Evolutionary conservation across 2,888 invertebrate species (phyloP).

Genomic region (Polia nebulosa): DNA sequence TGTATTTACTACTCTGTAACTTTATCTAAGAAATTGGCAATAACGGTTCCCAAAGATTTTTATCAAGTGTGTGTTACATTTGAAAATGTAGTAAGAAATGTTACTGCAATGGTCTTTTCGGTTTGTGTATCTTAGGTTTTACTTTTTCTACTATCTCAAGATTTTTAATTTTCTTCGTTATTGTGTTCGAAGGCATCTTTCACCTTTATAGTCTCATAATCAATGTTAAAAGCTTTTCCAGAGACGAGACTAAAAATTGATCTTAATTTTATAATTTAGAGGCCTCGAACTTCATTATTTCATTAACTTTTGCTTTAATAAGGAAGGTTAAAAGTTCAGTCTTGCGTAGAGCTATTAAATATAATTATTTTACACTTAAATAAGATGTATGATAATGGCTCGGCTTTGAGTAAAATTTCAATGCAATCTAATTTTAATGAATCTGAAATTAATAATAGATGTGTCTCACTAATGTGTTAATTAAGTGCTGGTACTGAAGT

Average conservation of each 20-base stretch:
- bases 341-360: slow-evolving; percentile 20
- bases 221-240: slow-evolving; percentile 36
- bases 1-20: not conserved
- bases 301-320: slow-evolving; percentile 43
- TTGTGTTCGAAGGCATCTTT: not conserved
- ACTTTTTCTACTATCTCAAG: not conserved
- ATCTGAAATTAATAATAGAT: slow-evolving; percentile 20
- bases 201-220: slow-evolving; percentile 27
- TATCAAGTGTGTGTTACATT: not conserved
- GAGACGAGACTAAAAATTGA: slow-evolving; percentile 36
- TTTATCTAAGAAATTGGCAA: slow-evolving; percentile 27
- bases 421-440: slow-evolving; percentile 14
- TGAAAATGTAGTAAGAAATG: not conserved
- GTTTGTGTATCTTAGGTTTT: not conserved
- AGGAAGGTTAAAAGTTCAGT: slow-evolving; percentile 51
- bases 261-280: slow-evolving; percentile 53
- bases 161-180: not conserved
- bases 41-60: slow-evolving; percentile 15
- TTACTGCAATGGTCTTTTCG: not conserved
- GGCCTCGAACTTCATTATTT: slow-evolving; percentile 54
- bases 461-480: not conserved
- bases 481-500: not conserved
- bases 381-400: slow-evolving; percentile 30
- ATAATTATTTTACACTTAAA: slow-evolving; percentile 29
- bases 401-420: slow-evolving; percentile 5